Conservation (phyloP, 2,797 vertebrate genomes). For the Rhinella marina region DNA sequence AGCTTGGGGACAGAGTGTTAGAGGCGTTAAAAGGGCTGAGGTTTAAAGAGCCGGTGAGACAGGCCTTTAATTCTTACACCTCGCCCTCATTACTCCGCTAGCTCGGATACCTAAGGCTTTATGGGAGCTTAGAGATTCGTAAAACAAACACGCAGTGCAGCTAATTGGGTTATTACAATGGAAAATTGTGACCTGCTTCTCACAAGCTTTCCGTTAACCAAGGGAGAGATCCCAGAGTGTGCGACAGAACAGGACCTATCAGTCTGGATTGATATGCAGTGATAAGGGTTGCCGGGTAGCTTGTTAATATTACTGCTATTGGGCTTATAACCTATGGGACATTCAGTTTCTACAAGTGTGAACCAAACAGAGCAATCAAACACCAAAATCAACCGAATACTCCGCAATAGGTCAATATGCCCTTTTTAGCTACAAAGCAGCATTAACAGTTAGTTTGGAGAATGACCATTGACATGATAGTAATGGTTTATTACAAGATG, state of each 20-base stretch:
- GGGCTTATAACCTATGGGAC: background rate
- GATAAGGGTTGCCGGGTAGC: background rate
- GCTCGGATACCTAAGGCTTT: slow-evolving; percentile 81
- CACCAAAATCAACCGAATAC: background rate
- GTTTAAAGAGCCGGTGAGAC: slow-evolving; percentile 80
- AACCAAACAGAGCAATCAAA: background rate
- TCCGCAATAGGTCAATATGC: background rate
- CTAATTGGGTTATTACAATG: slow-evolving; percentile 85
- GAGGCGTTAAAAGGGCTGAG: slow-evolving; percentile 85
- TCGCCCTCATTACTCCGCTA: slow-evolving; percentile 85
- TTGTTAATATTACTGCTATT: slow-evolving; percentile 6
- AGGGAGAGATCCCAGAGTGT: slow-evolving; percentile 13
- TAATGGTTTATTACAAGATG: background rate
- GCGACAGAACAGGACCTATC: slow-evolving; percentile 3
- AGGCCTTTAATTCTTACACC: slow-evolving; percentile 83
- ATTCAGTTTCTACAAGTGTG: background rate
- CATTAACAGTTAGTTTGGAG: too few species aligned
- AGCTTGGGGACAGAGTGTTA: slow-evolving; percentile 84
- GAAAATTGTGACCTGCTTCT: slow-evolving; percentile 74
- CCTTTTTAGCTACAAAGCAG: background rate
- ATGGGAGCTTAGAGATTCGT: slow-evolving; percentile 87
- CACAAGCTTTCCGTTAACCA: slow-evolving; percentile 35
- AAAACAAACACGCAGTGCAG: slow-evolving; percentile 84
- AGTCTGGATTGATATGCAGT: background rate
- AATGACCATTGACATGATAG: background rate